phyloP scores from a whole-genome alignment of 1,140 invertebrate genomes.

The Oreohelix idahoensis region DNA sequence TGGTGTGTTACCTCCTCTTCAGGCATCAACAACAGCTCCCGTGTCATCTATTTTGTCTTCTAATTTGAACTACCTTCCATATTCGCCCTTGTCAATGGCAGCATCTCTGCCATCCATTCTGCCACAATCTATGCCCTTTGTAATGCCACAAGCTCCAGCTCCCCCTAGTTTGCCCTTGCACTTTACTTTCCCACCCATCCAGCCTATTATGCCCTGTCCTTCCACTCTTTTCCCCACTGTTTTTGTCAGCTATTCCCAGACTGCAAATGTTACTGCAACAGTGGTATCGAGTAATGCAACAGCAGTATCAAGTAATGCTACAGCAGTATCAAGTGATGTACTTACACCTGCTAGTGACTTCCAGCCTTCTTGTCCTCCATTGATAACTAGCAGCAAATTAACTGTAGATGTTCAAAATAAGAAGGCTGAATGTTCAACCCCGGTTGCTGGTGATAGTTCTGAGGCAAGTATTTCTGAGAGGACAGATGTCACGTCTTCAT shows the following conservation, averaged over 20 bases:
- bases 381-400: background rate
- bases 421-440: background rate
- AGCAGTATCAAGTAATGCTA: too few species aligned
- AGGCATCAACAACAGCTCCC: background rate
- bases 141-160: background rate
- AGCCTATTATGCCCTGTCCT: background rate
- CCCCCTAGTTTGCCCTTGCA: background rate
- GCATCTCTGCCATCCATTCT: slow-evolving; percentile 21
- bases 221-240: background rate
- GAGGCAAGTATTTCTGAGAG: background rate
- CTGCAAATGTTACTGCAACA: background rate
- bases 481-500: background rate
- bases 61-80: slow-evolving; percentile 23
- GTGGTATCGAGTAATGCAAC: too few species aligned
- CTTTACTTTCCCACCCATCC: background rate
- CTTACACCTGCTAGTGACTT: background rate
- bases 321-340: background rate
- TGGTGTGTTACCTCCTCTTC: slow-evolving; percentile 7
- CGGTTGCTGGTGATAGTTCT: background rate
- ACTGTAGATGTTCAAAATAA: background rate
- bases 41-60: slow-evolving; percentile 13
- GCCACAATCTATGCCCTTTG: background rate
- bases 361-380: background rate
- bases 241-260: background rate
- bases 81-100: background rate